These are phyloP conservation scores for Suncus etruscus DNA, from an alignment of 2,113 vertebrate species.

Conservation along the genomic window DNA sequence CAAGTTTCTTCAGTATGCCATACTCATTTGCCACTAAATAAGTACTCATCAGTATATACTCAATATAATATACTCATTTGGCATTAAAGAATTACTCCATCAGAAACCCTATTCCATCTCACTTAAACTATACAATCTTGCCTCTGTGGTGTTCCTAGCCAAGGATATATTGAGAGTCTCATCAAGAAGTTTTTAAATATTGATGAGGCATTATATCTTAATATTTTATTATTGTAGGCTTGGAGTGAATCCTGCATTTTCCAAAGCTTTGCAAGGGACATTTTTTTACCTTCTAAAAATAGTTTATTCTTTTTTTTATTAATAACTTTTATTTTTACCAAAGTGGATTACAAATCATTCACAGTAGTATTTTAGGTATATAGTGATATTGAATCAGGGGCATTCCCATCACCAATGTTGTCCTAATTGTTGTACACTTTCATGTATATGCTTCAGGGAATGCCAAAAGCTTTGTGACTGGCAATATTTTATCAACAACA, in stretches of 20 bases:
- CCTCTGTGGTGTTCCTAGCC: conserved; percentile 46
- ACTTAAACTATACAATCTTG: conserved; percentile 46
- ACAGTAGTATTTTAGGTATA: too few relatives aligned
- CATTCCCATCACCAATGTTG: neutral
- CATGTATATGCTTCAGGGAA: neutral
- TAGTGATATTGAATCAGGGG: too few relatives aligned
- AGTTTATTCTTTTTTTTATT: too few relatives aligned
- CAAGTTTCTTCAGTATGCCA: neutral
- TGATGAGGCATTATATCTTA: neutral
- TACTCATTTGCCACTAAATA: neutral
- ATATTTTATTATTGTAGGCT: conserved; percentile 34
- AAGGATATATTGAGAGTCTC: conserved; percentile 29
- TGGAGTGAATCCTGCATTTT: neutral
- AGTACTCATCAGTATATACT: neutral
- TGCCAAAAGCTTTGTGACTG: conserved; percentile 31
- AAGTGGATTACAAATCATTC: too few relatives aligned
- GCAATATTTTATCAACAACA: neutral
- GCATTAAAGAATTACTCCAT: neutral
- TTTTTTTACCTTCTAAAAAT: neutral
- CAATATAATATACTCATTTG: neutral
- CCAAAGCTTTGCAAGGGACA: neutral
- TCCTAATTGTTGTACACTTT: neutral
- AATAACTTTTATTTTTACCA: too few relatives aligned
- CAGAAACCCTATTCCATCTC: conserved; percentile 10
- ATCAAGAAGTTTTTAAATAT: conserved; percentile 26